phyloP scores from a whole-genome alignment of 1,140 invertebrate species.

The Bombus difficillimus region DNA sequence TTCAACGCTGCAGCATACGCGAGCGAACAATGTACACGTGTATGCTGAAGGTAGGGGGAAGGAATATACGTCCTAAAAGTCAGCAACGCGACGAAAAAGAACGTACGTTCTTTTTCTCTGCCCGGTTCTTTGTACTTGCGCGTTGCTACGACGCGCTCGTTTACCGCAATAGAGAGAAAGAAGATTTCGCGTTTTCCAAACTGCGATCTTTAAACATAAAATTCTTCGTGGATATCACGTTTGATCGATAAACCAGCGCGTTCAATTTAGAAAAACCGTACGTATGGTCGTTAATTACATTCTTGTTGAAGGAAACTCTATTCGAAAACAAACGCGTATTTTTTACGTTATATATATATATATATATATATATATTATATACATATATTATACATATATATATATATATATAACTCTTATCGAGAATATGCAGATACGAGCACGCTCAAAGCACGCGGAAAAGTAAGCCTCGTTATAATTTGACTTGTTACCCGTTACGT shows the following conservation, averaged over 20 bases:
- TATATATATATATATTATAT: too few relatives aligned
- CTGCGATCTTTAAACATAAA: neutral
- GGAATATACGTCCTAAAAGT: conserved; percentile 71
- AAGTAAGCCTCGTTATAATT: neutral
- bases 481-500: neutral
- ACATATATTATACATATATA: neutral
- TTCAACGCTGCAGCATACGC: conserved; percentile 21
- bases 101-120: neutral
- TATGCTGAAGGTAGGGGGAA: conserved; percentile 70
- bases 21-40: conserved; percentile 43
- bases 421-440: neutral
- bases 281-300: neutral
- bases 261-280: neutral
- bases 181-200: neutral
- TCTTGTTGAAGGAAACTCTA: neutral
- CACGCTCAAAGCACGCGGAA: neutral
- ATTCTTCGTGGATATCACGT: too few relatives aligned
- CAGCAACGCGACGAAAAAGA: conserved; percentile 27
- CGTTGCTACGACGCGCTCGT: neutral
- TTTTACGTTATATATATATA: too few relatives aligned
- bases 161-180: neutral
- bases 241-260: neutral
- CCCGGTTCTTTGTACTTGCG: neutral
- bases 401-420: neutral
- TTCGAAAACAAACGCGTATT: too few relatives aligned